These are phyloP conservation scores for Ptychoptera contaminata DNA, from an alignment of 2,888 invertebrate species.

Conservation along the genomic window DNA sequence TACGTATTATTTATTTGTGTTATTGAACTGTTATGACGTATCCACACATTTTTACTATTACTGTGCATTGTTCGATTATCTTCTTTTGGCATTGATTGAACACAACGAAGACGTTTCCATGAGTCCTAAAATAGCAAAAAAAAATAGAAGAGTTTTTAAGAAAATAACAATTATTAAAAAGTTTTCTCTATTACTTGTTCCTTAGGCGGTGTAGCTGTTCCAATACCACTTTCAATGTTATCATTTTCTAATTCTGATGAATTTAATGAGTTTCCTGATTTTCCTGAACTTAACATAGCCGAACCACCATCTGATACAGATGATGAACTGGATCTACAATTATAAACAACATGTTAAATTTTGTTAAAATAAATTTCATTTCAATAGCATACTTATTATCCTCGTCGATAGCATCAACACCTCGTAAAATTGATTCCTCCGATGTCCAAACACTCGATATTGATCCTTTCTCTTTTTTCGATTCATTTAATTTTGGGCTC, in stretches of 20 bases:
- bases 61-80: neutral
- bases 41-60: conserved; percentile 2
- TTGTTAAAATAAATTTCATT: neutral
- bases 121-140: conserved; percentile 2
- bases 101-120: neutral
- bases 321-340: conserved; percentile 28
- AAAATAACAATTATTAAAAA: neutral
- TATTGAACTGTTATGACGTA: conserved; percentile 6
- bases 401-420: conserved; percentile 31
- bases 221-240: conserved; percentile 25
- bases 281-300: conserved; percentile 26
- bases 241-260: conserved; percentile 29
- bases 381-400: conserved; percentile 27
- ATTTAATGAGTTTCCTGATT: conserved; percentile 29
- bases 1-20: conserved; percentile 6
- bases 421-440: conserved; percentile 30
- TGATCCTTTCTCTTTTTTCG: conserved; percentile 26
- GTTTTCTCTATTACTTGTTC: conserved; percentile 26
- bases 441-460: conserved; percentile 31
- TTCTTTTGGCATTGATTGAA: neutral
- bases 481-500: conserved; percentile 16
- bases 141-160: neutral
- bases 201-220: conserved; percentile 29
- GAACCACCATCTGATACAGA: conserved; percentile 28
- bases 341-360: conserved; percentile 1